Evolutionary conservation across 2,797 vertebrate species (phyloP).

Genomic region (Chaetodon trifasciatus): DNA sequence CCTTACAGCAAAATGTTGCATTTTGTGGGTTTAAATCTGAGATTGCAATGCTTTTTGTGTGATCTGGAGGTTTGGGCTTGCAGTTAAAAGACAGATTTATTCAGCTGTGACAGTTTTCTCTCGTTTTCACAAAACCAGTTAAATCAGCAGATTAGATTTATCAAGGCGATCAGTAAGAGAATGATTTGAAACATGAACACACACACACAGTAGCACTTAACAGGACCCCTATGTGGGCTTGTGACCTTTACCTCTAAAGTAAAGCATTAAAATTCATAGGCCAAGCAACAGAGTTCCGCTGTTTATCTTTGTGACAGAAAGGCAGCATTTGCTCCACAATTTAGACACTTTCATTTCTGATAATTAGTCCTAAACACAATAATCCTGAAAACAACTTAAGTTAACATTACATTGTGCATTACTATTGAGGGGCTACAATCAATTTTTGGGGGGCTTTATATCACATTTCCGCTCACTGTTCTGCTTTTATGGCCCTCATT

Average conservation of each 20-base stretch:
- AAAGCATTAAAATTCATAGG: slow-evolving; percentile 60
- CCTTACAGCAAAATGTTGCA: slow-evolving; percentile 21
- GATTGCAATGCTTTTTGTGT: background rate
- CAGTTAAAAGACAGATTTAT: background rate
- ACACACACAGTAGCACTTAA: background rate
- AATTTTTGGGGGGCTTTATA: too few relatives aligned
- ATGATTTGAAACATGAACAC: background rate
- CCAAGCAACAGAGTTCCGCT: slow-evolving; percentile 21
- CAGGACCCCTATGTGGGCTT: slow-evolving; percentile 33
- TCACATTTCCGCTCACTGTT: slow-evolving; percentile 1
- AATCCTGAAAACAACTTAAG: slow-evolving; percentile 17
- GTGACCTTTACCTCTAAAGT: slow-evolving; percentile 54
- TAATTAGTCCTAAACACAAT: slow-evolving; percentile 13
- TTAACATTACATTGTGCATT: background rate
- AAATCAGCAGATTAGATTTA: slow-evolving; percentile 29
- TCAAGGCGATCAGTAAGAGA: background rate
- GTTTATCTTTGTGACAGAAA: slow-evolving; percentile 48
- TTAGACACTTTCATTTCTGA: slow-evolving; percentile 36
- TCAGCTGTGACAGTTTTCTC: background rate
- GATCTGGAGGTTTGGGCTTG: background rate
- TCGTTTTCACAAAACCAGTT: slow-evolving; percentile 5
- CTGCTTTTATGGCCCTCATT: background rate
- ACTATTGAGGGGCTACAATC: slow-evolving; percentile 24
- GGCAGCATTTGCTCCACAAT: slow-evolving; percentile 26
- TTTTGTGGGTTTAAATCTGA: slow-evolving; percentile 15